Evolutionary conservation across 2,888 invertebrate genomes (phyloP).

Genomic region (Lycocerus yunnanus): DNA sequence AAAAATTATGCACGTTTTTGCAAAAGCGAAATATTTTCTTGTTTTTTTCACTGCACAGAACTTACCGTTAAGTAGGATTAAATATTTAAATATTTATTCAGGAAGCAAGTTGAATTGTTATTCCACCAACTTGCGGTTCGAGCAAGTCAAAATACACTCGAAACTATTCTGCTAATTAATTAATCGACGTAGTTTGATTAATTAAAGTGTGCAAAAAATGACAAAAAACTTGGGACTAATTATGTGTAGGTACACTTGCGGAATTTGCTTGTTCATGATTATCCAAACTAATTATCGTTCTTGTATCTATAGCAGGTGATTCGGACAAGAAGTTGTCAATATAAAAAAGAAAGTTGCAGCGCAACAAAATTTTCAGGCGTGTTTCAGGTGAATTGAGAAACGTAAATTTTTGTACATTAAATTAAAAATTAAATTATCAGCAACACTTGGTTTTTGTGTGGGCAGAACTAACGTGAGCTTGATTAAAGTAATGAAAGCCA

Average conservation of each 20-base stretch:
- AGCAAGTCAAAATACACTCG: not conserved
- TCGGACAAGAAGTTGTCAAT: not conserved
- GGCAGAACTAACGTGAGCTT: not conserved
- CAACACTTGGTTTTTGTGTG: not conserved
- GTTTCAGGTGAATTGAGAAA: not conserved
- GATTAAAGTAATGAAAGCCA: not conserved
- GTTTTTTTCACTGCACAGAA: not conserved
- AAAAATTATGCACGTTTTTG: not conserved
- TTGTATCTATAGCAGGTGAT: not conserved
- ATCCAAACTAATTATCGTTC: not conserved
- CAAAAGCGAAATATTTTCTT: not conserved
- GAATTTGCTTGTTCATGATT: not conserved
- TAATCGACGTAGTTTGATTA: not conserved
- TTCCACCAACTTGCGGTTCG: not conserved
- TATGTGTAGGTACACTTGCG: not conserved
- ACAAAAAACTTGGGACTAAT: not conserved
- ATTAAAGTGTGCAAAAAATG: not conserved
- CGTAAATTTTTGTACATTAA: not conserved
- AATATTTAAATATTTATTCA: conserved; percentile 2
- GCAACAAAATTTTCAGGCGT: not conserved
- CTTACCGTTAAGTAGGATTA: not conserved
- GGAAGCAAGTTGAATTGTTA: not conserved
- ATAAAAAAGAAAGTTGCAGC: not conserved
- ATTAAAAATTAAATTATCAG: not conserved
- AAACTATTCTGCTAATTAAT: not conserved